Evolutionary conservation across 1,140 invertebrate species (phyloP).

Genomic region (Drosophila subpulchrella): DNA sequence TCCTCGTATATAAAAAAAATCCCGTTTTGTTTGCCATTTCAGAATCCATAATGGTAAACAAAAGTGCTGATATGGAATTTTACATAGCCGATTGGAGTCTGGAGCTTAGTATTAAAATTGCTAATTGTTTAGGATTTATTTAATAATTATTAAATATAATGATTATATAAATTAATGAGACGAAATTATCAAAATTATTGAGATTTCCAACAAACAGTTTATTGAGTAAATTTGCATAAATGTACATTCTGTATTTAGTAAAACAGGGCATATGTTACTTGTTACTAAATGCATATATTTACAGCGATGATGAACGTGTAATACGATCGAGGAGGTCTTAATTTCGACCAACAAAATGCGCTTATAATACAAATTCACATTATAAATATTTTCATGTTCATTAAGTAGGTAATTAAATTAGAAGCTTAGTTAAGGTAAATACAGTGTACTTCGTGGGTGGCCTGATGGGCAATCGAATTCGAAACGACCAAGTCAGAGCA

Average conservation of each 20-base stretch:
- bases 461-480: slow-evolving; percentile 10
- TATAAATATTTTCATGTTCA: slow-evolving; percentile 30
- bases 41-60: no score
- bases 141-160: no score
- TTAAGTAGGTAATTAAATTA: slow-evolving; percentile 33
- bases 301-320: slow-evolving; percentile 41
- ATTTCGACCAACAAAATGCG: slow-evolving; percentile 49
- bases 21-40: no score
- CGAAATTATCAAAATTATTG: background rate
- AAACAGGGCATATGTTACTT: slow-evolving; percentile 25
- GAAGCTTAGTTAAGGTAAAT: slow-evolving; percentile 43
- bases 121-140: no score
- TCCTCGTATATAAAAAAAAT: no score
- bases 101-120: no score
- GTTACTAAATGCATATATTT: slow-evolving; percentile 67
- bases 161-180: no score
- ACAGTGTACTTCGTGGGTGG: slow-evolving; percentile 32
- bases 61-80: no score
- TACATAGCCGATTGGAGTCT: no score
- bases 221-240: slow-evolving; percentile 33
- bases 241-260: slow-evolving; percentile 27
- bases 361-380: slow-evolving; percentile 49
- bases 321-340: slow-evolving; percentile 26
- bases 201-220: slow-evolving; percentile 59
- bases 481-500: background rate